phyloP scores from a whole-genome alignment of 1,140 invertebrate species.

The Proctacanthus coquilletti region DNA sequence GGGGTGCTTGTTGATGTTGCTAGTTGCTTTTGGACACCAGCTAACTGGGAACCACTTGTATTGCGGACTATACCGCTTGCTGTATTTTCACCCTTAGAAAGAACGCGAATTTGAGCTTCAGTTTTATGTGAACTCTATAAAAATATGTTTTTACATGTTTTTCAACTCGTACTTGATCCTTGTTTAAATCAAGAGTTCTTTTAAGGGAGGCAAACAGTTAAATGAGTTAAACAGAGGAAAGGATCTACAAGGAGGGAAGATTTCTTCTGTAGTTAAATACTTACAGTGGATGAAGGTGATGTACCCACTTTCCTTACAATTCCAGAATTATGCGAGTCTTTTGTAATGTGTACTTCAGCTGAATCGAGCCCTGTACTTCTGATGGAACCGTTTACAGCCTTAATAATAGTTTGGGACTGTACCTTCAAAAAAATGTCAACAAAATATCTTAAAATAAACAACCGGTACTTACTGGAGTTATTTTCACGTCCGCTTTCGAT shows the following conservation, averaged over 20 bases:
- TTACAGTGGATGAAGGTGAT: too few relatives aligned
- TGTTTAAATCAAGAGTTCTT: too few relatives aligned
- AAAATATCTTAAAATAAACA: too few relatives aligned
- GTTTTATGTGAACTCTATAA: constrained; percentile 16
- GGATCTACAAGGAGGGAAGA: too few relatives aligned
- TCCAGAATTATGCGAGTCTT: constrained; percentile 22
- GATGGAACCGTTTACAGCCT: constrained; percentile 10
- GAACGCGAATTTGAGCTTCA: constrained; percentile 21
- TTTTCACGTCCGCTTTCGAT: constrained; percentile 12
- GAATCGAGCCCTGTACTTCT: constrained; percentile 11
- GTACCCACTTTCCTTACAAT: constrained; percentile 23
- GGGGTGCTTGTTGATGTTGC: neutral
- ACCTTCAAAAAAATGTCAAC: neutral
- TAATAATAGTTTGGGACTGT: too few relatives aligned
- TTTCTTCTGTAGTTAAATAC: too few relatives aligned
- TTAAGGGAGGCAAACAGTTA: too few relatives aligned
- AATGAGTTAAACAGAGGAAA: too few relatives aligned
- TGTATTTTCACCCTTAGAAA: constrained; percentile 17
- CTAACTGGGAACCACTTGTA: constrained; percentile 1
- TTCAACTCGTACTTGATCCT: too few relatives aligned
- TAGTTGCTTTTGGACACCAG: constrained; percentile 7
- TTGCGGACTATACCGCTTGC: constrained; percentile 9
- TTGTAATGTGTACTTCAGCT: constrained; percentile 26
- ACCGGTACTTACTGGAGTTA: too few relatives aligned
- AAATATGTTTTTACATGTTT: too few relatives aligned